phyloP scores from a whole-genome alignment of 2,888 invertebrate genomes.

The Meiosimyza platycephala region DNA sequence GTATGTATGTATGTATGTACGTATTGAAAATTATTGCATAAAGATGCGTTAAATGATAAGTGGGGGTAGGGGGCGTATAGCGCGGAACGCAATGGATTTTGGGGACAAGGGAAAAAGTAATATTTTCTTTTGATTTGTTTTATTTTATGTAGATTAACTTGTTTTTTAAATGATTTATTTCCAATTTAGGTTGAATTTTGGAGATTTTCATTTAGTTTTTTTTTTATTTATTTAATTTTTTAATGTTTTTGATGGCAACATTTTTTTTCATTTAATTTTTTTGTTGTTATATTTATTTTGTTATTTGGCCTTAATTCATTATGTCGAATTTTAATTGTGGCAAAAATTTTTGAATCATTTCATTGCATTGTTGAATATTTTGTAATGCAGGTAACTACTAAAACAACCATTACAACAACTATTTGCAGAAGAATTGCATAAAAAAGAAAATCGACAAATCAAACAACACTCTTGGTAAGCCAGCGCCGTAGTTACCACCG shows the following conservation, averaged over 20 bases:
- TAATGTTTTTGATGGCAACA: neutral
- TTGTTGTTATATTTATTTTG: conserved; percentile 1
- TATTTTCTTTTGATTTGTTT: neutral
- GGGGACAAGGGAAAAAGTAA: neutral
- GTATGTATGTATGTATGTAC: no score
- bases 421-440: no score
- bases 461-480: neutral
- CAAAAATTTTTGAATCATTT: no score
- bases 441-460: neutral
- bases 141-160: no score
- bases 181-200: no score
- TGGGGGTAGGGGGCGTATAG: neutral
- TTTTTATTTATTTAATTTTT: neutral
- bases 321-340: no score
- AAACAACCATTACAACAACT: no score
- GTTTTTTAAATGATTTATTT: no score
- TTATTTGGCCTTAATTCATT: no score
- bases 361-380: no score
- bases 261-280: neutral
- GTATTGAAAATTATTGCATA: conserved; percentile 12
- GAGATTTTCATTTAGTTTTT: neutral
- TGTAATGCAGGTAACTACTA: no score
- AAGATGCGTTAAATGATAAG: conserved; percentile 3
- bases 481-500: neutral
- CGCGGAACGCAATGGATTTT: neutral